Base-by-base conservation (phyloP, 1,140 invertebrate species). In the Caligus rogercresseyi region DNA sequence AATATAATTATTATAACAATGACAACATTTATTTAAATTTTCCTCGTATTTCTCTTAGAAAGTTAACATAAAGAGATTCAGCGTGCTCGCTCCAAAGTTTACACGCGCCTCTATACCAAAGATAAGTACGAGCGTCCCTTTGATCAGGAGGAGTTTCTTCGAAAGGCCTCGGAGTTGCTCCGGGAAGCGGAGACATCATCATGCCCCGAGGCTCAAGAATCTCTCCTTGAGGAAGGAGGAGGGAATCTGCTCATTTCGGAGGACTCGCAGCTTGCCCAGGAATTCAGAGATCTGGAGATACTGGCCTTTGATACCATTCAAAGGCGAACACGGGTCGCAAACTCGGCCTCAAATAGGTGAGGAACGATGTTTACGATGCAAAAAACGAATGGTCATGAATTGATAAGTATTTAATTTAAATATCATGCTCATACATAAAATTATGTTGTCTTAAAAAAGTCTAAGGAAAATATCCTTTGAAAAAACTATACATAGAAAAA, bases 281-380 rank as follows among this genome's bases (percentile, higher is more conserved):
- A 54, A 54, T 54, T 54, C 21, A 4, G n/a, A 7, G 16, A 16
- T 23, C 53, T 54, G 4, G 53, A 54, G 16, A 16, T 19, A 7
- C 21, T 54, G 16, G 4, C 53, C 16, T 16, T 54, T 16, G 53
- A 54, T 54, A 54, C 53, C 11, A 54, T 54, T 54, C 53, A 54
- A 23, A 16, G 53, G 53, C n/a, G 53, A 11, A 43, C 31, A 11
- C 31, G 31, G 7, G 31, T 43, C n/a, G 53, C 53, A 19, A 20
- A 19, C 16, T 54, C 53, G 4, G 53, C 21, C 16, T 11, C 13
- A 11, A 19, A 54, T 16, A 54, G n/a, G n/a, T 54, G 16, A 4
- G n/a, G n/a, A n/a, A n/a, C n/a, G n/a, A n/a, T n/a, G n/a, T n/a
- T n/a, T n/a, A n/a, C n/a, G n/a, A n/a, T n/a, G n/a, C n/a, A n/a